Percentiles rank a stretch among this genome's conserved stretches.
Evolutionary conservation across 2,113 vertebrate genomes (phyloP).

Genomic region (Athene noctua): DNA sequence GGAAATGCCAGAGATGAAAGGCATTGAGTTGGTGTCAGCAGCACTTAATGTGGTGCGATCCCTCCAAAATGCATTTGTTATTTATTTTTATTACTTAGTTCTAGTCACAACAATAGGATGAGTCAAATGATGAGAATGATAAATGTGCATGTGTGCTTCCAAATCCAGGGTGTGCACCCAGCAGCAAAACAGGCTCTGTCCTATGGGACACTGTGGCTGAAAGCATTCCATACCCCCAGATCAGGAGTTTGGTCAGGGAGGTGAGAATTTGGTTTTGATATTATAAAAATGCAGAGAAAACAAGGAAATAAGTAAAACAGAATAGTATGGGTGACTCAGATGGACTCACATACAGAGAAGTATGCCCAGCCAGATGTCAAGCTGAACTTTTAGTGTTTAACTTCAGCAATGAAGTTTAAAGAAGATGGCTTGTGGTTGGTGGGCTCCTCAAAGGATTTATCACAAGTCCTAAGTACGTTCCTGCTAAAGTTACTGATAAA

Average conservation of each 20-base stretch:
- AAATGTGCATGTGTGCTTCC: background rate
- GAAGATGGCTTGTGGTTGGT: background rate
- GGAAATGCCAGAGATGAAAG: background rate
- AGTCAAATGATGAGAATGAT: background rate
- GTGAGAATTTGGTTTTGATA: background rate
- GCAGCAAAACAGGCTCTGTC: background rate
- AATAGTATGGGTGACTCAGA: background rate
- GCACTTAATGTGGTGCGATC: background rate
- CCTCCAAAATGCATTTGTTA: background rate
- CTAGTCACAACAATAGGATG: background rate
- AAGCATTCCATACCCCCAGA: background rate
- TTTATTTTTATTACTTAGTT: background rate
- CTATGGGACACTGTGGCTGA: background rate
- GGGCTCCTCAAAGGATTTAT: background rate
- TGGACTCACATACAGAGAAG: background rate
- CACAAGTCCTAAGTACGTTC: background rate
- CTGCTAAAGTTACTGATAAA: fast-evolving
- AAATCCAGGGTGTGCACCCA: background rate
- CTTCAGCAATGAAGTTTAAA: background rate
- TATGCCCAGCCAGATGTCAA: background rate
- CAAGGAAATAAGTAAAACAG: background rate
- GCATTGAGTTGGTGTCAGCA: background rate
- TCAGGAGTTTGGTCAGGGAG: background rate
- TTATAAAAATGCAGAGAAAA: background rate
- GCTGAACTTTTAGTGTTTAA: background rate